Evolutionary conservation across 2,113 vertebrate species (phyloP), one percentile per base, ranked within the genome.

Genomic region (Scartelaos histophorus): DNA sequence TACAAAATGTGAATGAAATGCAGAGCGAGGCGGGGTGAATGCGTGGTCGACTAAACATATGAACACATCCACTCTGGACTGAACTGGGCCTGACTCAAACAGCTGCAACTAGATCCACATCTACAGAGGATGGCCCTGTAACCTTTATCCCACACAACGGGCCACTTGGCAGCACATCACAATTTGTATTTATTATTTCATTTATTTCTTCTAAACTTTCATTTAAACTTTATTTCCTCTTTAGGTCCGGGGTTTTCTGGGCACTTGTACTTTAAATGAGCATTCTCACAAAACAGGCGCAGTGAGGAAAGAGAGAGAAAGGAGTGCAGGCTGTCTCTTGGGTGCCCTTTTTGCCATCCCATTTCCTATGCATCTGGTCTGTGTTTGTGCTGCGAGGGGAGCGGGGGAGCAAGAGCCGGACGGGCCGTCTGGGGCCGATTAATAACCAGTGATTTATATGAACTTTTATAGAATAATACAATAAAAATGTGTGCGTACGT

Each of bases 391-490:
- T 94, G 93, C 90, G 94, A 90, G 93, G 58, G 94, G 94, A 94
- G 92, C 92, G 94, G 91, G 93, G 86, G 93, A 93, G 93, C 86
- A 91, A 90, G 77, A 90, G 94, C 89, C 93, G 95, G 94, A 92
- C 91, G 93, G 61, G 95, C 94, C 95, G 93, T 94, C 93, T 94
- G 93, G 94, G 92, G 94, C 93, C 92, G 95, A 97, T 96, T 95
- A 97, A 96, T 95, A 96, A 95, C 95, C 95, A 95, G 92, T 96
- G 96, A 98, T 98, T 98, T 97, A 98, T 95, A 96, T 92, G 92
- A 97, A 96, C 95, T 95, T 97, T 97, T 98, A 98, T 97, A 97
- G 95, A 98, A 98, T 97, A 97, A 98, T 95, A 96, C 94, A 95
- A 95, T 96, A 97, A 98, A 97, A 91, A 97, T 94, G 92, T 91